phyloP scores from a whole-genome alignment of 2,888 invertebrate species.

The Melinopterus prodromus region DNA sequence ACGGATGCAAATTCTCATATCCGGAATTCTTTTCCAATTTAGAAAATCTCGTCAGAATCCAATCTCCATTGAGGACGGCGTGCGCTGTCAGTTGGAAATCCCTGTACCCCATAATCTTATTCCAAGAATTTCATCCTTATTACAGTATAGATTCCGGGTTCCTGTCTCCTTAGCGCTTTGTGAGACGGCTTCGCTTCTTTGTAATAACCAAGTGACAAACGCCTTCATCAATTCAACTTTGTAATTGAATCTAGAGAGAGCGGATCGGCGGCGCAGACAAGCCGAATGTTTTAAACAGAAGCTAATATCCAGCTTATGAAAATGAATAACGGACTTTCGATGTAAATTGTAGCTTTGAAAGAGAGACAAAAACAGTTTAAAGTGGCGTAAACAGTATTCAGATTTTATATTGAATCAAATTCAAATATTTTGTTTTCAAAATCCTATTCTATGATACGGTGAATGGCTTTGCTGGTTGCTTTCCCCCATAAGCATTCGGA shows the following conservation, averaged over 20 bases:
- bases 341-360: not conserved
- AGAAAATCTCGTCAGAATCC: constrained; percentile 4
- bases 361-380: not conserved
- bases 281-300: not conserved
- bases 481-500: no score
- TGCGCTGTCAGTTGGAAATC: not conserved
- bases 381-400: no score
- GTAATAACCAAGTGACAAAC: not conserved
- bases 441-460: no score
- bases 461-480: no score
- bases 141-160: not conserved
- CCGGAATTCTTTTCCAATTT: not conserved
- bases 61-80: not conserved
- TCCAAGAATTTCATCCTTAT: not conserved
- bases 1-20: not conserved
- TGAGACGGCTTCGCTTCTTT: not conserved
- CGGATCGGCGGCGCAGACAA: not conserved
- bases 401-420: no score
- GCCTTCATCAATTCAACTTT: not conserved
- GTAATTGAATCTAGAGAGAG: not conserved
- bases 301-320: not conserved
- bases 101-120: constrained; percentile 4
- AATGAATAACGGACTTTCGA: not conserved
- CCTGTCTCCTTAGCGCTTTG: not conserved
- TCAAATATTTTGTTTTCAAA: no score